Base-by-base conservation (phyloP, 2,888 invertebrate species). In the Oscheius sp. region DNA sequence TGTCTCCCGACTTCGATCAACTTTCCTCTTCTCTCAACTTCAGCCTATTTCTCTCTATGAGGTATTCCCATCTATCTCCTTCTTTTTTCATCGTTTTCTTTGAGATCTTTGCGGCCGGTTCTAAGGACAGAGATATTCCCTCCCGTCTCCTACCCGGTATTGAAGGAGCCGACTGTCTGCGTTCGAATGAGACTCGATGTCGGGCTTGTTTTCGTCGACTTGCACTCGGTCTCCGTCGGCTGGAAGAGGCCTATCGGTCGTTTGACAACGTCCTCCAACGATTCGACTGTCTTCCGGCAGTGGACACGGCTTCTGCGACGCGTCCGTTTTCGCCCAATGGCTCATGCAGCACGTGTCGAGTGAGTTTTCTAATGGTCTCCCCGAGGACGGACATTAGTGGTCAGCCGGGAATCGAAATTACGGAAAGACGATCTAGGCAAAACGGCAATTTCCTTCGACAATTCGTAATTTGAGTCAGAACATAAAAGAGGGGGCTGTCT, bases 281-380 rank as follows among this genome's bases (percentile, higher is more conserved):
- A 26, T 80, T 85, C 72, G 85, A 85, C 72, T 85, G 85, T 71
- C 65, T 81, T 28, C 75, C 79, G 38, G 83, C 82, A 12, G 71
- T 80, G 9, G 81, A 84, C 64, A 80, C 82, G 20, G 74, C 79
- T 17, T 73, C 80, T 57, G 83, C 85, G 26, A 85, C 85, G 36
- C 70, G 85, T 66, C 85, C 85, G 28, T 85, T 85, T 69, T 84
- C 84, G 17, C 85, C 85, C 28, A 85, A 85, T 68, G 83, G 82
- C 6, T 83, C 85, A 9, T 85, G 85, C 67, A 62, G 71, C 26
- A 78, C 81, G 59, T 85, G 85, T 77, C 81, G 81, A 72, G 85
- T 85, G 47, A 38, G 77, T 75, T 47, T 32, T 47, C n/a, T 61
- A n/a, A 14, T 32, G 26, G 12, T 14, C 30, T 62, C 62, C 49